A percentile compares a stretch with the other conserved stretches of the same genome.
Evolutionary conservation across 2,797 vertebrate species (phyloP).

Genomic region (Petrocephalus schoutedeni): DNA sequence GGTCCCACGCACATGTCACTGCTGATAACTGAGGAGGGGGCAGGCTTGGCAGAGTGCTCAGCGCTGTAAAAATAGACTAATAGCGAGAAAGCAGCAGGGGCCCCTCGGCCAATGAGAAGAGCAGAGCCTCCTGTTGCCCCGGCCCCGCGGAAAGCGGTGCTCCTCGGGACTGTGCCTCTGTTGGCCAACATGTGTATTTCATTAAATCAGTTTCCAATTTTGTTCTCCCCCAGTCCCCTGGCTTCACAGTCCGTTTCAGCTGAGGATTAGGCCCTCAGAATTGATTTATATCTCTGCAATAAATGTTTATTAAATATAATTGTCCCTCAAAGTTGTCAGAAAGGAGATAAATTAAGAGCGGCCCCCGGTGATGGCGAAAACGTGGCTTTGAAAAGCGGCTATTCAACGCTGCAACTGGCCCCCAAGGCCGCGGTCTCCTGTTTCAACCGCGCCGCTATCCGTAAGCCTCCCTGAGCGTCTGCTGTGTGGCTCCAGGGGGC

Average conservation of each 20-base stretch:
- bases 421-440: slow-evolving; percentile 49
- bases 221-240: slow-evolving; percentile 58
- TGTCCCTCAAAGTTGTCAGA: slow-evolving; percentile 71
- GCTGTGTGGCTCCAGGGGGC: slow-evolving; percentile 49
- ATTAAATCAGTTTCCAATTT: slow-evolving; percentile 65
- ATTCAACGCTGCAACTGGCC: slow-evolving; percentile 53
- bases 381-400: slow-evolving; percentile 48
- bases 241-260: slow-evolving; percentile 63
- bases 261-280: slow-evolving; percentile 62
- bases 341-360: slow-evolving; percentile 43
- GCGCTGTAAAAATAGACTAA: slow-evolving; percentile 35
- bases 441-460: slow-evolving; percentile 51
- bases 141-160: too few relatives aligned
- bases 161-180: slow-evolving; percentile 32
- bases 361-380: slow-evolving; percentile 49
- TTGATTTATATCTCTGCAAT: slow-evolving; percentile 67
- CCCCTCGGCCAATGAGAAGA: slow-evolving; percentile 19
- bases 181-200: slow-evolving; percentile 63
- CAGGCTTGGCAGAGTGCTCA: slow-evolving; percentile 14
- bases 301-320: slow-evolving; percentile 77
- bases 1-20: slow-evolving; percentile 35
- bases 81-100: slow-evolving; percentile 23
- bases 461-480: slow-evolving; percentile 39
- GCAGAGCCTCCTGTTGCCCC: slow-evolving; percentile 29
- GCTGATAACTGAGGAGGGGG: slow-evolving; percentile 28